Conservation (phyloP, 2,797 vertebrate species). For the Phoxinus dragarum region DNA sequence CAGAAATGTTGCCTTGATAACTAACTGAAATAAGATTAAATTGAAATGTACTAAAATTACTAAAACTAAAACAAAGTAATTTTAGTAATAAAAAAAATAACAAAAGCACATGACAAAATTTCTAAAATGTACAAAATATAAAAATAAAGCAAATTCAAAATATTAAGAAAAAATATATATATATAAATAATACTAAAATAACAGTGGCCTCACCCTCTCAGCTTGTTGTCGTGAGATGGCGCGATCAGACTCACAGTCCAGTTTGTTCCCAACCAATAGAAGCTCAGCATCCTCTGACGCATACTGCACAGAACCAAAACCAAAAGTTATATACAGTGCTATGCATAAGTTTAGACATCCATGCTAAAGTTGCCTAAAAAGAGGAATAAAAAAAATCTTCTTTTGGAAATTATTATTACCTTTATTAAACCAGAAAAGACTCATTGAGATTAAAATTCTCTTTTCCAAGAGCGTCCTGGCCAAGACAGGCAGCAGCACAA, state of each 20-base stretch:
- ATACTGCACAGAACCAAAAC: slow-evolving; percentile 78
- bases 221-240: slow-evolving; percentile 93
- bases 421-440: too few species aligned
- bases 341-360: too few species aligned
- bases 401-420: too few species aligned
- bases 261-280: slow-evolving; percentile 96
- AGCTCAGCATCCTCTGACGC: slow-evolving; percentile 98
- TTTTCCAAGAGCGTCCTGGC: too few species aligned
- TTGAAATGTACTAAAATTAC: neutral
- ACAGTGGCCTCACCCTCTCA: slow-evolving; percentile 84
- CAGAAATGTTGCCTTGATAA: neutral
- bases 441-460: too few species aligned
- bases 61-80: neutral
- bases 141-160: too few species aligned
- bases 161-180: neutral
- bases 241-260: slow-evolving; percentile 95
- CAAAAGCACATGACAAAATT: neutral
- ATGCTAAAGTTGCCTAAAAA: too few species aligned
- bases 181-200: neutral
- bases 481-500: too few species aligned
- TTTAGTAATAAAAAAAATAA: neutral
- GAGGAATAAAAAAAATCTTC: too few species aligned
- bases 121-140: neutral
- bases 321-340: too few species aligned
- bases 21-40: neutral